These are phyloP conservation scores for Cataglyphis livida DNA, from an alignment of 2,888 invertebrate genomes.

Conservation along the genomic window DNA sequence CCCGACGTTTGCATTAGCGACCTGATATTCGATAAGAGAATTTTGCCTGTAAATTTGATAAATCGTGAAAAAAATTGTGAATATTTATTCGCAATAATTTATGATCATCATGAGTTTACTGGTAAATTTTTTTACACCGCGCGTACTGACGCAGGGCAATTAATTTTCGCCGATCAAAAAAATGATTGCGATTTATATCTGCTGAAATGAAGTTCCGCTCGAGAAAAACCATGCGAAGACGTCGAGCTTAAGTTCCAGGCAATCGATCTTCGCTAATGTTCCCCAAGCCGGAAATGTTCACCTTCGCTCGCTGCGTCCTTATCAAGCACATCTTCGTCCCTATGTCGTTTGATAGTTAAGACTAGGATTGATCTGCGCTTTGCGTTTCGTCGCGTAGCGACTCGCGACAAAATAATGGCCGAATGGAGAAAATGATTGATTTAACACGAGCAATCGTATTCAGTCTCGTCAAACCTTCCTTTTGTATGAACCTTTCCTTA, in stretches of 20 bases:
- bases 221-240: constrained; percentile 48
- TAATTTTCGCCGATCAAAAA: background rate
- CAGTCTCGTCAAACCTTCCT: constrained; percentile 19
- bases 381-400: constrained; percentile 41
- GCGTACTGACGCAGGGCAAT: background rate
- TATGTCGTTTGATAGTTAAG: constrained; percentile 48
- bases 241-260: constrained; percentile 41
- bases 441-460: constrained; percentile 33
- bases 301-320: constrained; percentile 43
- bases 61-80: background rate
- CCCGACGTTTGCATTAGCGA: constrained; percentile 38
- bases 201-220: constrained; percentile 30
- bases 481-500: constrained; percentile 11
- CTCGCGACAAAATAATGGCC: constrained; percentile 53
- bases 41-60: constrained; percentile 24
- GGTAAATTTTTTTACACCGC: background rate
- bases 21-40: constrained; percentile 22
- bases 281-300: constrained; percentile 33
- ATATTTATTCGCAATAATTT: constrained; percentile 11
- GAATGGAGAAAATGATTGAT: constrained; percentile 54
- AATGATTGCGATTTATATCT: constrained; percentile 38
- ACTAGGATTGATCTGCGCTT: constrained; percentile 56
- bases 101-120: background rate
- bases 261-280: constrained; percentile 67
- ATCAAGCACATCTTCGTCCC: constrained; percentile 41